Percentiles rank a stretch among this genome's conserved stretches.
Evolutionary conservation across 2,888 invertebrate species (phyloP).

Genomic region (Polyploca ridens): DNA sequence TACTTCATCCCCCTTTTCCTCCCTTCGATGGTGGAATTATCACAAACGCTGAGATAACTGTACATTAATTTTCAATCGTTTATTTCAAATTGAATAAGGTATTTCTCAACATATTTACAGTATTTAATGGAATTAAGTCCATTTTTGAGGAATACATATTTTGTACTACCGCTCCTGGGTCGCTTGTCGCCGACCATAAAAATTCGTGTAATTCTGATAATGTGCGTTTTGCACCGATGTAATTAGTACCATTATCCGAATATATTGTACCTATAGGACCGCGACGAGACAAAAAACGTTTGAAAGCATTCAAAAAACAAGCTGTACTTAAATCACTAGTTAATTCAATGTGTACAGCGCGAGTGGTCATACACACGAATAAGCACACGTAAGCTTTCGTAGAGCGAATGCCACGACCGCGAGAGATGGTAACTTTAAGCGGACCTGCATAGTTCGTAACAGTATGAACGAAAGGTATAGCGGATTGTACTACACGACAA

Average conservation of each 20-base stretch:
- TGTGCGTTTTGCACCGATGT: slow-evolving; percentile 22
- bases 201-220: too few relatives aligned
- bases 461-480: slow-evolving; percentile 21
- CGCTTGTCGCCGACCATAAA: too few relatives aligned
- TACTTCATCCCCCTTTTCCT: too few relatives aligned
- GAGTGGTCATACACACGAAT: slow-evolving; percentile 16
- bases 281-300: slow-evolving; percentile 41
- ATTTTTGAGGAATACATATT: too few relatives aligned
- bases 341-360: slow-evolving; percentile 9
- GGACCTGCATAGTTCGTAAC: slow-evolving; percentile 16
- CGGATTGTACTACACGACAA: slow-evolving; percentile 13
- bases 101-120: too few relatives aligned
- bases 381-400: slow-evolving; percentile 32
- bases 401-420: slow-evolving; percentile 16
- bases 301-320: slow-evolving; percentile 38
- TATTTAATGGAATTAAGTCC: too few relatives aligned
- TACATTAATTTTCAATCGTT: too few relatives aligned
- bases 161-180: too few relatives aligned
- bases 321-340: slow-evolving; percentile 33
- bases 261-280: slow-evolving; percentile 32
- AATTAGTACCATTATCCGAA: slow-evolving; percentile 46
- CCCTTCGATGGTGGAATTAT: too few relatives aligned
- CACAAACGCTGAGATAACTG: too few relatives aligned
- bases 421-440: background rate
- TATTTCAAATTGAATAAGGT: too few relatives aligned